These are phyloP conservation scores for Notiomystis cincta DNA, from an alignment of 2,113 vertebrate genomes.

Conservation along the genomic window DNA sequence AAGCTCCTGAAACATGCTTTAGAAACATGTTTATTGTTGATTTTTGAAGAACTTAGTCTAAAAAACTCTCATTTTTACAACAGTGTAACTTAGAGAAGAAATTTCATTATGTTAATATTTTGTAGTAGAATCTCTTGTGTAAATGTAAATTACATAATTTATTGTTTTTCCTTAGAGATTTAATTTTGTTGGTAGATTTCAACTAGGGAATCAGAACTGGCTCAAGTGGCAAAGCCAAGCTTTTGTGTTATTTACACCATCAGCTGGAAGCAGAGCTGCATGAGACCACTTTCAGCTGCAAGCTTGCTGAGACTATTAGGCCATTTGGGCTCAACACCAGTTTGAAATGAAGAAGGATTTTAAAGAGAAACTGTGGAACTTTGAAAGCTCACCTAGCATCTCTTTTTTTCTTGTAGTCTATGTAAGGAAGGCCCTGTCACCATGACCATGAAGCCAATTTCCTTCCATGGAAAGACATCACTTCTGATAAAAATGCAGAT, in stretches of 20 bases:
- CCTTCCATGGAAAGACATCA: not conserved
- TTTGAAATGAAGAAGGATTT: not conserved
- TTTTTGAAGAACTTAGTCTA: not conserved
- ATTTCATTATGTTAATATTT: not conserved
- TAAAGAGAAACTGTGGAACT: not conserved
- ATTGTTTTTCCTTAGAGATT: not conserved
- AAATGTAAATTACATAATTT: not conserved
- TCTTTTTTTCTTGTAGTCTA: not conserved
- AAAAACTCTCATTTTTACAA: not conserved
- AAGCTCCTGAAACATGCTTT: not conserved
- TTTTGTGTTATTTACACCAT: not conserved
- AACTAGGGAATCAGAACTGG: not conserved
- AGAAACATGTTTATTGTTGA: not conserved
- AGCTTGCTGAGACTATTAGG: not conserved
- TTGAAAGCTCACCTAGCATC: not conserved
- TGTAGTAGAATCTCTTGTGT: not conserved
- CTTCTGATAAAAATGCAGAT: not conserved
- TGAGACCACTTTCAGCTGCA: not conserved
- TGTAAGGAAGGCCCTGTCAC: not conserved
- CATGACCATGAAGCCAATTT: not conserved
- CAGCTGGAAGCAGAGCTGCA: not conserved
- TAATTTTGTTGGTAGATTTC: not conserved
- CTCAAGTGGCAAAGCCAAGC: not conserved
- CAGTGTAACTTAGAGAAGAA: not conserved
- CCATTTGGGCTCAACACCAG: not conserved